Evolutionary conservation across 2,113 vertebrate species (phyloP), one percentile per base, ranked within the genome.

Genomic region (Limnothrissa miodon): DNA sequence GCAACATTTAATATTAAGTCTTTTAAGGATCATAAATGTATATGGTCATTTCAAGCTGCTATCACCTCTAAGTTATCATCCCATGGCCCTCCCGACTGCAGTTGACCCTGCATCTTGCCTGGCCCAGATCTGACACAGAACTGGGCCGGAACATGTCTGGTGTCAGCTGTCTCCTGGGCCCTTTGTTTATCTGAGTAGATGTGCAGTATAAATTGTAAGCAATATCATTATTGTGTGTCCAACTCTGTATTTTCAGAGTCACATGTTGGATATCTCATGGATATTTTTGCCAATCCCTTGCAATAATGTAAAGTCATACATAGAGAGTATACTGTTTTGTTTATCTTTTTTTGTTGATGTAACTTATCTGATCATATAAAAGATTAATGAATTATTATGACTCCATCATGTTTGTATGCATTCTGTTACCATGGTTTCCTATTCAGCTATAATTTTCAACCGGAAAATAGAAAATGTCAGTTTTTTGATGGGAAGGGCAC

Each of bases 281-380:
- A 51, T 87, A 86, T 81, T 87, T 84, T 91, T 92, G 87, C 90
- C 83, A 87, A 90, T 91, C 85, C 88, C 89, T 85, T 91, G 91
- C 91, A 94, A 92, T 93, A 93, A 92, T 93, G 89, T 92, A 91
- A 90, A 89, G 89, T 82, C 83, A 90, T 90, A 87, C 89, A 89
- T 79, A 66, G 84, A 85, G 89, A 89, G 86, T 89, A 83, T 74
- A 25, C 44, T 89, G 89, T 91, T 59, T 78, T 48, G 89, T 90
- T 92, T 83, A 83, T 56, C 4, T 21, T 74, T 74, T 74, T 74
- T 36, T 74, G 66, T 74, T 74, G 66, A 74, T 74, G 66, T 74
- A 74, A 74, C 66, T 74, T 74, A 74, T 74, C 66, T 87, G 84
- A 88, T 89, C 81, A 83, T 89, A 91, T 91, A 91, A 91, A 78